Evolutionary conservation across 1,140 invertebrate genomes (phyloP), one percentile per base, ranked within the genome.

Genomic region (Lasaia peninsularis): DNA sequence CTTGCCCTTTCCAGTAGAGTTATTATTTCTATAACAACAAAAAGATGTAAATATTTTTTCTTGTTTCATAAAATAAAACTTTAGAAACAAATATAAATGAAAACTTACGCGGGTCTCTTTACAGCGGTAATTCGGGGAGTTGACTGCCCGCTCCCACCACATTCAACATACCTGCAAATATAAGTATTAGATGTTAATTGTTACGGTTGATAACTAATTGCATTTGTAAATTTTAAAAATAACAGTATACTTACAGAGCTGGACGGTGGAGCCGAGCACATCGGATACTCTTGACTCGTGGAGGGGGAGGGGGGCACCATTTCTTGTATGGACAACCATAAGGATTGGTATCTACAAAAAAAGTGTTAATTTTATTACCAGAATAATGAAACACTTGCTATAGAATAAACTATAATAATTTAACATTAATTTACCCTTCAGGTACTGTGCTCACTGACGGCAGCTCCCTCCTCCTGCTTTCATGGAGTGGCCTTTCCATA

Each of bases 341-440:
- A 33, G 32, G 11, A 33, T 33, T 33, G 32, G 32, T 10, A 33
- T 33, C 32, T 33, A 33, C 32, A 33, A 33, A 33, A 33, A 33
- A 33, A 33, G 32, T 33, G 32, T 33, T 33, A 33, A 33, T 33
- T 33, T 33, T 33, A 33, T 33, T 33, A 33, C 32, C 32, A 33
- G 32, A 33, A 33, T 33, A 33, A 33, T 33, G 11, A 33, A 33
- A 33, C 32, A 33, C 4, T 33, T 33, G 32, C 32, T 33, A 33
- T 33, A 33, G 32, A 33, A 33, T 33, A 33, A 21, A 49, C 10
- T 21, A 49, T 49, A 49, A 21, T 49, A 49, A 49, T 21, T 49
- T 21, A 49, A 49, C 44, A 49, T 49, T 49, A 49, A 49, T 49
- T 49, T 49, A 49, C 44, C 44, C 44, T 49, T 49, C 44, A 49